These are phyloP conservation scores for Maconellicoccus hirsutus DNA, from an alignment of 1,140 invertebrate genomes.

Conservation along the genomic window DNA sequence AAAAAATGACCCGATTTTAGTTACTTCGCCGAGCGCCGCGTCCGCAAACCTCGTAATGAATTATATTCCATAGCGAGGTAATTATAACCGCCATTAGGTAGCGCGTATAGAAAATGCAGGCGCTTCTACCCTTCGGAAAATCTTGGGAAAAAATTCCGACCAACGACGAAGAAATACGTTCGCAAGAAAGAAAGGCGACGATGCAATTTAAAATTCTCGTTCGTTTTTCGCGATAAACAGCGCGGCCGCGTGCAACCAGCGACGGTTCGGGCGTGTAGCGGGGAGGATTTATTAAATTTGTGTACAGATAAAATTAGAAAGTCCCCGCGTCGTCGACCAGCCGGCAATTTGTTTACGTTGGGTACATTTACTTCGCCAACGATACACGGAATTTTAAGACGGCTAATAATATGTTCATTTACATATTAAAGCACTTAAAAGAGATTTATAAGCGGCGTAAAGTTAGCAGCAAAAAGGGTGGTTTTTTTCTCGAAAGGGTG, in stretches of 20 bases:
- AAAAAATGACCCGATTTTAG: too few relatives aligned
- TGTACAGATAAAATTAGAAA: constrained; percentile 19
- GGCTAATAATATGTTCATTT: constrained; percentile 20
- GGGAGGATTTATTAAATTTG: constrained; percentile 21
- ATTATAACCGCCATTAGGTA: constrained; percentile 4
- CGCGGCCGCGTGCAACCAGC: neutral
- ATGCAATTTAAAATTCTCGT: constrained; percentile 1
- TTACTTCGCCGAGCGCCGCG: too few relatives aligned
- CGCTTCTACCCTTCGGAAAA: too few relatives aligned
- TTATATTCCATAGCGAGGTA: neutral
- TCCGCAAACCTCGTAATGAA: too few relatives aligned
- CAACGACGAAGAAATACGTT: too few relatives aligned
- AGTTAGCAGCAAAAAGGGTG: constrained; percentile 13
- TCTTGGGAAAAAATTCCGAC: too few relatives aligned
- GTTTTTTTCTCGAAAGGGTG: constrained; percentile 3
- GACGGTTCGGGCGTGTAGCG: neutral
- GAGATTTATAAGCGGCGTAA: constrained; percentile 17
- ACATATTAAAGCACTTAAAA: constrained; percentile 22
- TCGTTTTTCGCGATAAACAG: neutral
- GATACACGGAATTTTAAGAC: constrained; percentile 21
- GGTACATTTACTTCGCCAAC: constrained; percentile 18
- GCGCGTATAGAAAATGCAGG: neutral
- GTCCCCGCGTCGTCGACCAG: neutral
- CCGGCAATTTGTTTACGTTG: constrained; percentile 17
- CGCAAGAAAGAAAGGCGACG: too few relatives aligned